Conservation (phyloP, 1,140 invertebrate species). For the Stegodyphus dumicola region DNA sequence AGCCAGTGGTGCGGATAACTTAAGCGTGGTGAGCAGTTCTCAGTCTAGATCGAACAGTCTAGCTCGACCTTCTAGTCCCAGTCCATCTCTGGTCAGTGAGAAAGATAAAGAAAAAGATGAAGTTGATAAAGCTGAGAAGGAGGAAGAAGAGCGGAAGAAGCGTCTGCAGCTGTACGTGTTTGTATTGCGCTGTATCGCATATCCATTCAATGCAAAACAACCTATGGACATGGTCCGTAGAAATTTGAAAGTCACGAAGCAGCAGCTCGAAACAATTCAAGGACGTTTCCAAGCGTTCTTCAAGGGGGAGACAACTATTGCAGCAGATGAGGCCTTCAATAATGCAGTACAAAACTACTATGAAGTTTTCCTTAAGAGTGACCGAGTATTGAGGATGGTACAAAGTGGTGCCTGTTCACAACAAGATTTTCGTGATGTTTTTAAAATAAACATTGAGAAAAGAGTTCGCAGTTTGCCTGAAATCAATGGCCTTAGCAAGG, state of each 20-base stretch:
- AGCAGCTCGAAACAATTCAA: constrained; percentile 95
- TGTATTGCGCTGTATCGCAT: constrained; percentile 96
- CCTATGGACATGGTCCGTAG: constrained; percentile 95
- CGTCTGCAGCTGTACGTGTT: constrained; percentile 98
- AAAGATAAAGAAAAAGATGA: constrained; percentile 62
- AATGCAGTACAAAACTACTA: constrained; percentile 98
- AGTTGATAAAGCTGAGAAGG: constrained; percentile 62
- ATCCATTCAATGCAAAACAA: constrained; percentile 99
- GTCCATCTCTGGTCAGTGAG: constrained; percentile 79
- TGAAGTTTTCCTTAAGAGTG: constrained; percentile 97
- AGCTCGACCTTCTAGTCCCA: constrained; percentile 83
- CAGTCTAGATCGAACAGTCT: constrained; percentile 72
- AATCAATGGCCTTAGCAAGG: constrained; percentile 99
- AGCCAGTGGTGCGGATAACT: constrained; percentile 69
- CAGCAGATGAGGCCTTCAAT: constrained; percentile 98
- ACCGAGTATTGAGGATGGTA: constrained; percentile 94
- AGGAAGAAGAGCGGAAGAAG: constrained; percentile 82
- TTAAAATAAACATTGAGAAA: constrained; percentile 97
- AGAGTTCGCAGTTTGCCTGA: constrained; percentile 95
- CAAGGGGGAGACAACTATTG: constrained; percentile 92
- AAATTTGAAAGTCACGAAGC: constrained; percentile 93
- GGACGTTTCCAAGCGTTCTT: constrained; percentile 89
- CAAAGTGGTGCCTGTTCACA: constrained; percentile 96
- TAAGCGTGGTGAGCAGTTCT: constrained; percentile 68
- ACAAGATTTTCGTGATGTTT: constrained; percentile 98